Conservation (phyloP, 2,113 vertebrate species). For the Dicerorhinus sumatrensis region DNA sequence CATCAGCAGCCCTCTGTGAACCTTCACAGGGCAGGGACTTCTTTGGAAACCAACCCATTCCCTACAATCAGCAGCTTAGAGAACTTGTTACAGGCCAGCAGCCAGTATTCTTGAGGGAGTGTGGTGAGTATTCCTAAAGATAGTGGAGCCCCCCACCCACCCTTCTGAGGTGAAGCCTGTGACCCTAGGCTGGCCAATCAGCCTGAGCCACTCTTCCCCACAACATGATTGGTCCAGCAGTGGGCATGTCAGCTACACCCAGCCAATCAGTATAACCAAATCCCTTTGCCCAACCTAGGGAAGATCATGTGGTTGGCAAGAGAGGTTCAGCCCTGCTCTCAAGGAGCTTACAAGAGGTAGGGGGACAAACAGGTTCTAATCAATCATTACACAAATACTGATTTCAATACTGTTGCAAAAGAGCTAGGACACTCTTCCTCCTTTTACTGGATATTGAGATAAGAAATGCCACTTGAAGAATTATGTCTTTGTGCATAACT, state of each 20-base stretch:
- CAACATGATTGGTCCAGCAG: neutral
- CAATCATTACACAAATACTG: neutral
- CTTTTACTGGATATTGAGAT: neutral
- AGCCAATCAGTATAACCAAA: constrained; percentile 30
- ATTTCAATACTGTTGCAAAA: neutral
- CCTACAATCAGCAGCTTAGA: constrained; percentile 5
- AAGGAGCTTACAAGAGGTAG: neutral
- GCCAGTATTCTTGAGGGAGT: neutral
- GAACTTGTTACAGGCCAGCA: neutral
- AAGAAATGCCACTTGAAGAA: neutral
- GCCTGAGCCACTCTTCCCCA: constrained; percentile 21
- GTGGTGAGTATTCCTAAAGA: neutral
- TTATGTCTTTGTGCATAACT: neutral
- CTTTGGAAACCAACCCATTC: neutral
- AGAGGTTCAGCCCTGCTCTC: neutral
- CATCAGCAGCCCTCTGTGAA: neutral
- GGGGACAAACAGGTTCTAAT: neutral
- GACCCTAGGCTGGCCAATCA: neutral
- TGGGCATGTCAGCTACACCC: neutral
- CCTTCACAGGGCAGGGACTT: neutral
- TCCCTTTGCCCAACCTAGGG: neutral
- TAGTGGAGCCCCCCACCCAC: too few species aligned
- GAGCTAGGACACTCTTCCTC: neutral
- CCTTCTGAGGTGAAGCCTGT: neutral
- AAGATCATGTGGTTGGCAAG: neutral